Conservation (phyloP, 2,113 vertebrate genomes). For the Ceyx melanurus region DNA sequence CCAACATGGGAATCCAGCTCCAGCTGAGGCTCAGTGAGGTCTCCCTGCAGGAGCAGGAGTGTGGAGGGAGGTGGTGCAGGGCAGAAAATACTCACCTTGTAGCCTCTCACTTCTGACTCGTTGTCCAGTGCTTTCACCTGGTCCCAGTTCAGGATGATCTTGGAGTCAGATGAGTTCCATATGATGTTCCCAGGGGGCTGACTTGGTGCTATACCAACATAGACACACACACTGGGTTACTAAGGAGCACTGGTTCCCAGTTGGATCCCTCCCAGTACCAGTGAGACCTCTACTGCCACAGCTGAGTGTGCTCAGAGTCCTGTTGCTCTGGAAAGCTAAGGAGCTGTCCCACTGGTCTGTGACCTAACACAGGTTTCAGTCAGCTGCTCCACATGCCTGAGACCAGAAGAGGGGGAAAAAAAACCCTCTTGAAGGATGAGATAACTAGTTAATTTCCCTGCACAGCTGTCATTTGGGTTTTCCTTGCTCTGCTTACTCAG, state of each 20-base stretch:
- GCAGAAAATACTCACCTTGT: slow-evolving; percentile 85
- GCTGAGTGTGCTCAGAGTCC: background rate
- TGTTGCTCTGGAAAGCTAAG: slow-evolving; percentile 21
- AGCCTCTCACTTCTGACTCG: slow-evolving; percentile 97
- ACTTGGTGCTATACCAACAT: slow-evolving; percentile 84
- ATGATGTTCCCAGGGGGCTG: slow-evolving; percentile 93
- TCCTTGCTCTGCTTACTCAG: slow-evolving; percentile 32
- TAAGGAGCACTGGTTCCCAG: background rate
- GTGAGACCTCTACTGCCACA: background rate
- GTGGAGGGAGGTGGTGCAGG: background rate
- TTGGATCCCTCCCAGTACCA: background rate
- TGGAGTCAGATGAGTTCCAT: slow-evolving; percentile 96
- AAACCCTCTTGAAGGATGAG: slow-evolving; percentile 15
- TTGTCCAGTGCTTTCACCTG: slow-evolving; percentile 96
- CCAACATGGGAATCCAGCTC: accelerated
- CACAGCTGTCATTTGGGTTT: slow-evolving; percentile 6
- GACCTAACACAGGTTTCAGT: slow-evolving; percentile 43
- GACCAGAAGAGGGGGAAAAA: slow-evolving; percentile 16
- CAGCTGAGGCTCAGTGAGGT: background rate
- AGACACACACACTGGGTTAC: background rate
- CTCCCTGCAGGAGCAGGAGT: too few relatives aligned
- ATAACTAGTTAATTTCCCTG: slow-evolving; percentile 67
- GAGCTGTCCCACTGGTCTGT: slow-evolving; percentile 34
- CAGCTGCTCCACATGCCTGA: slow-evolving; percentile 35
- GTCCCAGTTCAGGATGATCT: slow-evolving; percentile 98